These are phyloP conservation scores for Julus scanicus DNA, from an alignment of 2,888 invertebrate genomes.

Conservation along the genomic window DNA sequence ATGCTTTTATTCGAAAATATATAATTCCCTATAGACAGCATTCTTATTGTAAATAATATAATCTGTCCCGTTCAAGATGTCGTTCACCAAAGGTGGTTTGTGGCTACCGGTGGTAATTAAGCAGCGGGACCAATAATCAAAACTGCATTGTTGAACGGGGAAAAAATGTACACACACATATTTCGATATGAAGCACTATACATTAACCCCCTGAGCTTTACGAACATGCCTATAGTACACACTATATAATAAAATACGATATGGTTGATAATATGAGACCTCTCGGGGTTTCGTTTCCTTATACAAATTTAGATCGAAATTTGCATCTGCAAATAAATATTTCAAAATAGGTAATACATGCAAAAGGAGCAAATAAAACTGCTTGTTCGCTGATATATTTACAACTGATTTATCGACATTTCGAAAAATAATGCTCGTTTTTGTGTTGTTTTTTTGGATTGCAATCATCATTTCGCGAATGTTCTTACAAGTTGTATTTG, in stretches of 20 bases:
- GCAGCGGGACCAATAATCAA: constrained; percentile 28
- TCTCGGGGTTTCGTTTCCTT: background rate
- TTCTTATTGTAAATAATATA: background rate
- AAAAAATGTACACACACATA: background rate
- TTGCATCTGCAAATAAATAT: constrained; percentile 28
- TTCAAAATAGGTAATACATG: background rate
- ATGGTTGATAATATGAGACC: background rate
- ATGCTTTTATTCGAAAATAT: background rate
- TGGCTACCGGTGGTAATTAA: background rate
- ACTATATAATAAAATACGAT: constrained; percentile 48
- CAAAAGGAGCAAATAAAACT: background rate
- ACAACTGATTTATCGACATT: no score
- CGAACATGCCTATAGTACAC: background rate
- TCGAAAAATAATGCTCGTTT: no score
- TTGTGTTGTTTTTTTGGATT: no score
- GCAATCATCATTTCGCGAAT: no score
- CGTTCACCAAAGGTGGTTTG: background rate
- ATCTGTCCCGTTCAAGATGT: background rate
- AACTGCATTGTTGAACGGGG: background rate
- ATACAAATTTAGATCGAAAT: constrained; percentile 35
- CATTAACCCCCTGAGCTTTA: constrained; percentile 31
- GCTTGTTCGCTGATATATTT: no score
- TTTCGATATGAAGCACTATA: background rate
- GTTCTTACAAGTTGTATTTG: no score
- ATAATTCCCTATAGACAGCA: background rate